A percentile compares a stretch with the other conserved stretches of the same genome.
These are phyloP conservation scores for Spialia ferax DNA, from an alignment of 2,888 invertebrate species.

Conservation along the genomic window DNA sequence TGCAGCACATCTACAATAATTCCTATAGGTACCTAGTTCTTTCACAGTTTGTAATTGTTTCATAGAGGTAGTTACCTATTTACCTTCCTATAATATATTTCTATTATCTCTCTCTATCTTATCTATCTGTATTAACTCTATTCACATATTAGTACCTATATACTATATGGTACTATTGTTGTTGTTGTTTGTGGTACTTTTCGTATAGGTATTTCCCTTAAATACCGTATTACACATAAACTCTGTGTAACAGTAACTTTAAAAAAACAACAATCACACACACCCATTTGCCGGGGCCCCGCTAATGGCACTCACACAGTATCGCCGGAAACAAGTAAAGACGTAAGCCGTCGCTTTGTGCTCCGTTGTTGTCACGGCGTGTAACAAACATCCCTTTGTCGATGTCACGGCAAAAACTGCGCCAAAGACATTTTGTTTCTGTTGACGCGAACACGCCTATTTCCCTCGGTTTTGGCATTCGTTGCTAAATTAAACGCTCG, in stretches of 20 bases:
- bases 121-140: too few relatives aligned
- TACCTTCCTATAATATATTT: too few relatives aligned
- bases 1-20: too few relatives aligned
- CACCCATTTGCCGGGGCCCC: background rate
- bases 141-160: too few relatives aligned
- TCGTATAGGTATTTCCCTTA: too few relatives aligned
- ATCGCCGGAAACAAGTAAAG: conserved; percentile 21
- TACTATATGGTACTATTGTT: too few relatives aligned
- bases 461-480: conserved; percentile 25
- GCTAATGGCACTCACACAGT: conserved; percentile 23
- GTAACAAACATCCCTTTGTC: conserved; percentile 24
- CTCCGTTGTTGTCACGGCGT: conserved; percentile 12
- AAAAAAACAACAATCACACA: conserved; percentile 1
- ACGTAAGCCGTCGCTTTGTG: conserved; percentile 22
- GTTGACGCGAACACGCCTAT: conserved; percentile 27
- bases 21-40: too few relatives aligned
- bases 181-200: too few relatives aligned
- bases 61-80: too few relatives aligned
- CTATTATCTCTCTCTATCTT: too few relatives aligned
- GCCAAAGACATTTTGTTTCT: conserved; percentile 26
- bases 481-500: conserved; percentile 34
- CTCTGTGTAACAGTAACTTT: background rate
- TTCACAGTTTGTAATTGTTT: too few relatives aligned
- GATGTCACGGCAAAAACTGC: conserved; percentile 17
- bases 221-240: too few relatives aligned